phyloP scores from a whole-genome alignment of 2,113 vertebrate genomes.

The Lagopus muta region DNA sequence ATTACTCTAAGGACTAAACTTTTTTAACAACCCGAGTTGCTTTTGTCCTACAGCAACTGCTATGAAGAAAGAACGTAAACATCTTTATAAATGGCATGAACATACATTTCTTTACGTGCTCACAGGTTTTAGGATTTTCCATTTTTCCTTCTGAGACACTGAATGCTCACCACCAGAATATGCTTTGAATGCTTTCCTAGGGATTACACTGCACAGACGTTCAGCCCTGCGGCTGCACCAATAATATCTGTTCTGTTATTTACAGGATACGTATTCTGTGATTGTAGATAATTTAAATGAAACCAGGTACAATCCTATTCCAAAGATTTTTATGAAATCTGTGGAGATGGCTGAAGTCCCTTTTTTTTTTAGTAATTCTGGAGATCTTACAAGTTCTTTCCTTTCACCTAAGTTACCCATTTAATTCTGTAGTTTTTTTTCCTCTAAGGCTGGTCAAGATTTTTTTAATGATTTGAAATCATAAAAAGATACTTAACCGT shows the following conservation, averaged over 20 bases:
- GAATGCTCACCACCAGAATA: neutral
- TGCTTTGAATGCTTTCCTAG: neutral
- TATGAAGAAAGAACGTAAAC: neutral
- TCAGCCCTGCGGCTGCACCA: neutral
- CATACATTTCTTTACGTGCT: neutral
- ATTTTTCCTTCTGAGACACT: neutral
- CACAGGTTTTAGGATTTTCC: neutral
- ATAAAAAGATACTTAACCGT: neutral
- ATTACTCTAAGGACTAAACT: constrained; percentile 40
- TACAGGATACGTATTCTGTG: neutral
- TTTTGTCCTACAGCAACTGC: constrained; percentile 16
- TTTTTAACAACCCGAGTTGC: constrained; percentile 25
- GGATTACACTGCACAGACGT: neutral
- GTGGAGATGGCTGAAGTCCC: neutral
- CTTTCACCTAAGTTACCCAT: neutral
- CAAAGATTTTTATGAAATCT: neutral
- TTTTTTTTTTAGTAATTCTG: neutral
- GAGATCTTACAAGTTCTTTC: neutral
- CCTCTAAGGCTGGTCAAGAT: neutral
- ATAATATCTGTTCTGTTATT: neutral
- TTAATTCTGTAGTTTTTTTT: neutral
- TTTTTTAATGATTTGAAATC: neutral
- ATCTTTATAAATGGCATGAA: neutral
- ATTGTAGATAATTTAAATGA: neutral
- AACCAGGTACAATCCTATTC: neutral